phyloP scores from a whole-genome alignment of 2,113 vertebrate species.

The Dicerorhinus sumatrensis region DNA sequence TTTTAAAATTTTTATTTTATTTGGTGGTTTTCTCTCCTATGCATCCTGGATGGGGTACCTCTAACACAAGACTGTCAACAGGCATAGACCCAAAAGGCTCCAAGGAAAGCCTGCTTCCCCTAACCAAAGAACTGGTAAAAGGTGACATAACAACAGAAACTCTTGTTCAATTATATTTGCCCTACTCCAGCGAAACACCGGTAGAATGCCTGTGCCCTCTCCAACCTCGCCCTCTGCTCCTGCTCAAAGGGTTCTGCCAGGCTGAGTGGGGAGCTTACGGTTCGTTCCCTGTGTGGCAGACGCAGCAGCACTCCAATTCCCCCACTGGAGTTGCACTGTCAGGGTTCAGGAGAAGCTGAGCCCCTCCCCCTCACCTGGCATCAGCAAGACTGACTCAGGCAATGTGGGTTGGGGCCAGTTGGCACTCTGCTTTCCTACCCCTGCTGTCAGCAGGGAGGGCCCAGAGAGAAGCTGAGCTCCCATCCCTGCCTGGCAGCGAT shows the following conservation, averaged over 20 bases:
- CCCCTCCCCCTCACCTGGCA: not conserved
- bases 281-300: not conserved
- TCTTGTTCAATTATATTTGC: no score
- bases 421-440: no score
- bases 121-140: not conserved
- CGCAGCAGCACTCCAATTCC: fast-evolving
- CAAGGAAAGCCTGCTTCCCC: not conserved
- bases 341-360: no score
- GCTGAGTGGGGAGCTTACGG: no score
- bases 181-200: not conserved
- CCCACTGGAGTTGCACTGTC: not conserved
- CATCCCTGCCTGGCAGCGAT: fast-evolving
- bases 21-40: not conserved
- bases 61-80: not conserved
- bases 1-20: no score
- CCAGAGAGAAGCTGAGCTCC: not conserved
- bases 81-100: not conserved
- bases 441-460: not conserved
- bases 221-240: not conserved
- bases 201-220: fast-evolving
- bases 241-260: not conserved
- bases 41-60: no score
- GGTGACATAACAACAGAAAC: not conserved
- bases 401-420: no score
- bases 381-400: not conserved